Conservation (phyloP, 1,140 invertebrate genomes). For the Streblospio benedicti region DNA sequence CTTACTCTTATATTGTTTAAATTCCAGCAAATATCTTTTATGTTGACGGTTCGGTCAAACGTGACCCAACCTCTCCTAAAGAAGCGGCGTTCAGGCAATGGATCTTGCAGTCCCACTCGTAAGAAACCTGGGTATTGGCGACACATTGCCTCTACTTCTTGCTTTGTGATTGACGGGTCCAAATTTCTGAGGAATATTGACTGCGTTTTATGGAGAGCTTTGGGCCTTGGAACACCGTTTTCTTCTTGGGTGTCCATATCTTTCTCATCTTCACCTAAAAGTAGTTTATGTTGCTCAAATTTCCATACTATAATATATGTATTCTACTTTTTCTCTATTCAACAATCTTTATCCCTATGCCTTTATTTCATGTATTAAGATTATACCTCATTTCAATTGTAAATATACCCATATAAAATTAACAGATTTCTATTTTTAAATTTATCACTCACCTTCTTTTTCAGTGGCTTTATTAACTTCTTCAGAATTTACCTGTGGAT, state of each 20-base stretch:
- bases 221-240: constrained; percentile 25
- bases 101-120: constrained; percentile 93
- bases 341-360: neutral
- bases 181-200: constrained; percentile 95
- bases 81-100: constrained; percentile 87
- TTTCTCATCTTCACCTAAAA: constrained; percentile 5
- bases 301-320: too few relatives aligned
- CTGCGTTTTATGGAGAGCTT: constrained; percentile 76
- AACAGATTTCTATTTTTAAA: too few relatives aligned
- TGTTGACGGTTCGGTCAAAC: constrained; percentile 91
- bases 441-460: too few relatives aligned
- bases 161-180: constrained; percentile 87
- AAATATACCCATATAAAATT: too few relatives aligned
- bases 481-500: too few relatives aligned
- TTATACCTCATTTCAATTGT: too few relatives aligned
- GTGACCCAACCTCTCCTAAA: constrained; percentile 96
- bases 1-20: constrained; percentile 85
- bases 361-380: neutral
- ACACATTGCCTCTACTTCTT: constrained; percentile 94
- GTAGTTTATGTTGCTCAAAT: too few relatives aligned
- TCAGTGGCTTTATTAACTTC: too few relatives aligned
- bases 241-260: constrained; percentile 25
- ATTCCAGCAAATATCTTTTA: constrained; percentile 99
- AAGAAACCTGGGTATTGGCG: constrained; percentile 89
- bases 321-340: constrained; percentile 1